Evolutionary conservation across 2,888 invertebrate species (phyloP).

Genomic region (Caenorhabditis auriculariae): DNA sequence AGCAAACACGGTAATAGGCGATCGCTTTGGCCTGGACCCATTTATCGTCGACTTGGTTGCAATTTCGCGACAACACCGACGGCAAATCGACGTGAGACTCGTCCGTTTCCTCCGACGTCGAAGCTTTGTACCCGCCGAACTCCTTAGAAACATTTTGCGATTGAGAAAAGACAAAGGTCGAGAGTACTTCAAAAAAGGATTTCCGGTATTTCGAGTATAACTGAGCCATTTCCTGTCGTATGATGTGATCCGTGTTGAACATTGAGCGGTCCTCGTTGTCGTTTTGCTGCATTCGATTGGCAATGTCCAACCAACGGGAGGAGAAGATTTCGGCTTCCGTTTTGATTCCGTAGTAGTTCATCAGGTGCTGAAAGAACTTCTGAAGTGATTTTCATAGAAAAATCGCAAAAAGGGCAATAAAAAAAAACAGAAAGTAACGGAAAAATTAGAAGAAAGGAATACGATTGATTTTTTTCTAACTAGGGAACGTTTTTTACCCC

Average conservation of each 20-base stretch:
- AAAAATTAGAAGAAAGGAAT: no score
- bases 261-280: conserved; percentile 59
- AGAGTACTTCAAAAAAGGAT: conserved; percentile 27
- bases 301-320: conserved; percentile 39
- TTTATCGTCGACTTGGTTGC: conserved; percentile 12
- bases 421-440: no score
- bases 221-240: conserved; percentile 43
- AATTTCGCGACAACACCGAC: conserved; percentile 15
- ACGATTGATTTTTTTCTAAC: no score
- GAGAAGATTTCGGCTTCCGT: conserved; percentile 57
- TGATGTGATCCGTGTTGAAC: conserved; percentile 53
- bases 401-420: no score
- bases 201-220: conserved; percentile 14
- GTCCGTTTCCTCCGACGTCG: not conserved
- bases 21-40: conserved; percentile 34
- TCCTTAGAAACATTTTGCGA: no score
- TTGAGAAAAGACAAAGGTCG: no score
- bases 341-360: conserved; percentile 53
- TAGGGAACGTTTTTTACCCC: no score
- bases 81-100: conserved; percentile 1
- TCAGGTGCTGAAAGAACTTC: conserved; percentile 23
- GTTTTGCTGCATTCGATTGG: conserved; percentile 53
- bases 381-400: no score
- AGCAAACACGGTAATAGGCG: conserved; percentile 46
- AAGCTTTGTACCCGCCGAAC: conserved; percentile 4